Percentiles rank a stretch among this genome's conserved stretches.
Conservation (phyloP, 2,113 vertebrate species). For the Malurus elegans region DNA sequence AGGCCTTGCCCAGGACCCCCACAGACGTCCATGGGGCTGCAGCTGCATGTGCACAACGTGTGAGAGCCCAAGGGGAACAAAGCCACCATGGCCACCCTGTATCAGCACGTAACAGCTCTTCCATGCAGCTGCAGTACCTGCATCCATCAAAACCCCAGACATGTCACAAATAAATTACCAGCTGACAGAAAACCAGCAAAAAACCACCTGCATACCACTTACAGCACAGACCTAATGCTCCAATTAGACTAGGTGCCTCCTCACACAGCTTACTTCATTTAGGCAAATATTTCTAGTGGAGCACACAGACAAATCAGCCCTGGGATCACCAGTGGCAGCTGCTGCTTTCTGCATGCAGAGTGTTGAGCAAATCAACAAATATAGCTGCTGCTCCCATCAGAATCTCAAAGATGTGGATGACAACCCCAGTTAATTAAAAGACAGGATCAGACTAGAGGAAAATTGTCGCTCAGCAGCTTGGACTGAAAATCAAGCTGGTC, state of each 20-base stretch:
- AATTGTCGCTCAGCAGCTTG: not conserved
- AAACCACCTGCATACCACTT: not conserved
- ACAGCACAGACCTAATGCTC: not conserved
- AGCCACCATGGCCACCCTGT: not conserved
- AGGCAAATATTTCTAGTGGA: not conserved
- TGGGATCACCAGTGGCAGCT: constrained; percentile 22
- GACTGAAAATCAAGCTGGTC: not conserved
- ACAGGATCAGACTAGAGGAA: not conserved
- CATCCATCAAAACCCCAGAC: not conserved
- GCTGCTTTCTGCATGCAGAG: not conserved
- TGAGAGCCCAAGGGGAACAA: not conserved
- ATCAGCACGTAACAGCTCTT: not conserved
- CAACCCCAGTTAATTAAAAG: constrained; percentile 4
- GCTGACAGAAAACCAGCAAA: not conserved
- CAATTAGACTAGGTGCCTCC: not conserved
- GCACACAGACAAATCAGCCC: not conserved
- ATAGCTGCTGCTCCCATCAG: not conserved
- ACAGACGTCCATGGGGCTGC: not conserved
- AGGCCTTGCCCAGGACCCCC: not conserved
- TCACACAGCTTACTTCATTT: not conserved
- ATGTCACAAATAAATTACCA: not conserved
- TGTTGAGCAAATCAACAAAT: not conserved
- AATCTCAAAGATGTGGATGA: constrained; percentile 20
- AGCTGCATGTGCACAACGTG: rapidly evolving
- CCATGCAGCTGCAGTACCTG: not conserved